Evolutionary conservation across 1,140 invertebrate species (phyloP).

Genomic region (Cepaea nemoralis): DNA sequence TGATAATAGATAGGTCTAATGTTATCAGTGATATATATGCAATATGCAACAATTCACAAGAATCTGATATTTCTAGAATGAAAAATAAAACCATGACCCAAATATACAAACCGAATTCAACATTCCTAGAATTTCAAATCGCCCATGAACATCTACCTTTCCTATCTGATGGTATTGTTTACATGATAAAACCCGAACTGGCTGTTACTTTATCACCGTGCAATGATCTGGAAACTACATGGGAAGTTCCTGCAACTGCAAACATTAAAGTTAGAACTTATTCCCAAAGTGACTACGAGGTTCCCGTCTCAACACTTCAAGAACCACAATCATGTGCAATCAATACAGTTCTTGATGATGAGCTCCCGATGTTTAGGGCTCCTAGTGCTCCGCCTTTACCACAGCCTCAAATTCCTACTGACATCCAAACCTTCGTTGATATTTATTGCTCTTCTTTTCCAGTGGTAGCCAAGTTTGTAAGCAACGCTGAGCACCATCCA

Average conservation of each 20-base stretch:
- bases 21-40: too few relatives aligned
- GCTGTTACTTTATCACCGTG: slow-evolving; percentile 39
- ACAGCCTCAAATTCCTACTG: not conserved
- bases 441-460: slow-evolving; percentile 23
- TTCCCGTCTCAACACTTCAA: slow-evolving; percentile 23
- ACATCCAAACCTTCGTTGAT: slow-evolving; percentile 28
- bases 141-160: slow-evolving; percentile 19
- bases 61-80: too few relatives aligned
- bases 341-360: not conserved
- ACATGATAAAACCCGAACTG: slow-evolving; percentile 36
- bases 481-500: not conserved
- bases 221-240: slow-evolving; percentile 37
- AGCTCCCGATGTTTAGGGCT: slow-evolving; percentile 7
- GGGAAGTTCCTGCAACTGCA: slow-evolving; percentile 38
- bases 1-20: slow-evolving; percentile 34
- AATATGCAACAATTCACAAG: too few relatives aligned
- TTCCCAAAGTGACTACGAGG: slow-evolving; percentile 42
- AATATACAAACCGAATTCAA: too few relatives aligned
- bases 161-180: slow-evolving; percentile 39
- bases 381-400: slow-evolving; percentile 10
- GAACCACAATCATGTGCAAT: not conserved
- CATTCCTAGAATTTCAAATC: too few relatives aligned
- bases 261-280: slow-evolving; percentile 39
- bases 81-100: too few relatives aligned
- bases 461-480: slow-evolving; percentile 28